Evolutionary conservation across 2,888 invertebrate species (phyloP), one percentile per base, ranked within the genome.

Genomic region (Timema cristinae): DNA sequence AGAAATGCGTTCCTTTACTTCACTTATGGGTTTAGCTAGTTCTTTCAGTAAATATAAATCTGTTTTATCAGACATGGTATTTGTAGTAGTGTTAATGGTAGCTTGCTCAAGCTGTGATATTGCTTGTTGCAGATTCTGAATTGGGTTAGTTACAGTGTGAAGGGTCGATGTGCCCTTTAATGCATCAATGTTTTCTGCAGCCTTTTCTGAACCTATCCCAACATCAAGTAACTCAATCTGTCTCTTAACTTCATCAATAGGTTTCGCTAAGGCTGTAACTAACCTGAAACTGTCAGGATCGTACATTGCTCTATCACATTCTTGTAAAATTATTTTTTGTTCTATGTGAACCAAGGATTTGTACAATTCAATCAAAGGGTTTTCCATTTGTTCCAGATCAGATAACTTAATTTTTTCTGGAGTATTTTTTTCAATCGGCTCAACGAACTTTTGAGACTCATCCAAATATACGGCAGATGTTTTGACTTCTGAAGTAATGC

Each of bases 1-100:
- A 9, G 85, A 77, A 67, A 86, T 82, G 76, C 84, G 85, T 75
- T 81, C 84, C 76, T 84, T 75, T 11, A 79, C 71, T 63, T 79
- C 79, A 52, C 9, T 13, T 16, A 71, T 9, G 4, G 67, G 32
- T 51, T 66, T 15, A 50, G 66, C 71, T 54, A 71, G 48, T 32
- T 66, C 66, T 48, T 32, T 9, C 16, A 67, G 52, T 32, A 67
- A 67, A 67, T 32, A 4, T 32, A 32, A 32, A 32, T 32, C 32
- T 32, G 32, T 32, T 32, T 32, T 32, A 32, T 32, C 32, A 32
- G 32, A 32, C 32, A 32, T 32, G 32, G 32, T 32, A 32, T 32
- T 32, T 32, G 32, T 32, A 32, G 32, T 32, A 32, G 32, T 32
- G 32, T 32, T 32, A 32, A 32, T 32, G 32, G 32, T 32, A 32